A percentile compares a stretch with the other conserved stretches of the same genome.
phyloP scores from a whole-genome alignment of 37 sponge, comb jelly and placozoan genomes.

The Corticium candelabrum region DNA sequence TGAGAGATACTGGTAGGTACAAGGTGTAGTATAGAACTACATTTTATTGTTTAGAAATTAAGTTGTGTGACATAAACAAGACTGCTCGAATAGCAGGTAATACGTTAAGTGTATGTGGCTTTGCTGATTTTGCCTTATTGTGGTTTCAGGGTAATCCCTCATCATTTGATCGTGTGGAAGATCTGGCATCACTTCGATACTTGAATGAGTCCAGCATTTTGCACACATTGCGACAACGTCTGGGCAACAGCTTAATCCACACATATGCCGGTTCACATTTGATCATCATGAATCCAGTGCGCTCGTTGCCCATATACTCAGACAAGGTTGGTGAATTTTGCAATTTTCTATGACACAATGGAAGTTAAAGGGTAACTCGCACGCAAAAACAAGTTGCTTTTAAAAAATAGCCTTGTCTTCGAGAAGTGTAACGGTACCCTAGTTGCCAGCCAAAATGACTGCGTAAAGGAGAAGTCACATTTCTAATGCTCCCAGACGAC shows the following conservation, averaged over 20 bases:
- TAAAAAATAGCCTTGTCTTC: too few relatives aligned
- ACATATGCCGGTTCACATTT: slow-evolving; percentile 91
- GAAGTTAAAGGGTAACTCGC: too few relatives aligned
- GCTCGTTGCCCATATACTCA: slow-evolving; percentile 10
- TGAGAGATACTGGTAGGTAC: too few relatives aligned
- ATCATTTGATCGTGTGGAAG: slow-evolving; percentile 69
- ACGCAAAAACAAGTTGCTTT: too few relatives aligned
- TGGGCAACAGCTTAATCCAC: slow-evolving; percentile 84
- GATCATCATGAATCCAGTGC: slow-evolving; percentile 79
- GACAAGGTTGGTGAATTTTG: slow-evolving; percentile 10
- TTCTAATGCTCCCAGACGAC: too few relatives aligned
- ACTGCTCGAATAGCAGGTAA: too few relatives aligned
- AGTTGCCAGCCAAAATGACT: not conserved
- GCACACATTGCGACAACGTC: slow-evolving; percentile 91
- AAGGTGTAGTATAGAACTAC: too few relatives aligned
- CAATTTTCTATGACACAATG: not conserved
- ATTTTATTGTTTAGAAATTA: too few relatives aligned
- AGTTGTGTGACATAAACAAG: too few relatives aligned
- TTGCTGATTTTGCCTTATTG: too few relatives aligned
- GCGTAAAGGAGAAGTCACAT: not conserved
- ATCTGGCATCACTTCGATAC: slow-evolving; percentile 75
- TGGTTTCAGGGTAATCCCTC: slow-evolving; percentile 76
- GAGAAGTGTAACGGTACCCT: too few relatives aligned
- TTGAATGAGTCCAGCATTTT: slow-evolving; percentile 89
- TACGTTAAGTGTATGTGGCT: too few relatives aligned